Evolutionary conservation across 2,888 invertebrate species (phyloP), one percentile per base, ranked within the genome.

Genomic region (Sphaeridia pumilis): DNA sequence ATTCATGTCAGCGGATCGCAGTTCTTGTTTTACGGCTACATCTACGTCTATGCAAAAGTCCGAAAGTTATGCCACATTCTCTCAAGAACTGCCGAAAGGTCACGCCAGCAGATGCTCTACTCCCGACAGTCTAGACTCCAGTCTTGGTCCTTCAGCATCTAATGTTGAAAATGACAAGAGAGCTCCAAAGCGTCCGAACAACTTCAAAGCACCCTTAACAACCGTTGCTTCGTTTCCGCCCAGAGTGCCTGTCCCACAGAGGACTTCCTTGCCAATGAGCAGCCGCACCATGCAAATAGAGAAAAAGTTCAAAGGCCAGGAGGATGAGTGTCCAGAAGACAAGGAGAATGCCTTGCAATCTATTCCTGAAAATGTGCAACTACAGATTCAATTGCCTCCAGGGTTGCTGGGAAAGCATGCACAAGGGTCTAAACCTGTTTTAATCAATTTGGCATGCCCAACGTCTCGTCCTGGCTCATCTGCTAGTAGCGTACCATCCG

Each of bases 371-470:
- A 21, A 25, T 3, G 17, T 49, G 14, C 49, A 49, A 14, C 22
- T 49, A 5, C 42, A 49, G 22, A 5, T 49, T 10, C 38, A 49
- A 42, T 12, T 49, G 14, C 49, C 49, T 2, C 42, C 10, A 28
- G 12, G 28, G n/a, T 20, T 10, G 17, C 14, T 41, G 20, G 38
- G 38, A 38, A 17, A 38, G 21, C 21, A 27, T 26, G 21, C 4
- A 28, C 22, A 7, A 20, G 2, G 22, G 2, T n/a, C 22, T 17
- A 27, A 27, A 10, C 49, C 49, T 4, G 10, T 49, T 4, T 41
- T 49, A 3, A 49, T 49, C 20, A 49, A 49, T 14, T 42, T 49
- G 17, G 22, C 25, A 12, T 49, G 49, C 17, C 49, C 49, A 38
- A 14, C 17, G 5, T 20, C 38, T 12, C 7, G 38, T 5, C 12